A percentile compares a stretch with the other conserved stretches of the same genome.
phyloP scores from a whole-genome alignment of 2,797 vertebrate genomes.

The Sciurus carolinensis region DNA sequence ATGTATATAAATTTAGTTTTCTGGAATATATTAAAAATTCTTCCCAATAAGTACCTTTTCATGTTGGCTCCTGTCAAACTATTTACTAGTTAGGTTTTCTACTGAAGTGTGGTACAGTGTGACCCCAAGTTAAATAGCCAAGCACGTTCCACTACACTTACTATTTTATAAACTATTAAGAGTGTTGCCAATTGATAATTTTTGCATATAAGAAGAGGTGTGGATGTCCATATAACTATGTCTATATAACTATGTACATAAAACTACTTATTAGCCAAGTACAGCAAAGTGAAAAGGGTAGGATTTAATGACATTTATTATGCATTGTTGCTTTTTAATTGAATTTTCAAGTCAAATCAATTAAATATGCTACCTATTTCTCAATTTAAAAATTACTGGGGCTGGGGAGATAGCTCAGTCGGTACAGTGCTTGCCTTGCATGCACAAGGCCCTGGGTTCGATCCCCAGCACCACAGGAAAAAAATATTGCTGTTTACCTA shows the following conservation, averaged over 20 bases:
- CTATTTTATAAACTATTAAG: not conserved
- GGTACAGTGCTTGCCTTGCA: no score
- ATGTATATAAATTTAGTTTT: not conserved
- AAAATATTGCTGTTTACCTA: not conserved
- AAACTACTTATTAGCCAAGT: not conserved
- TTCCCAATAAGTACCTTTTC: not conserved
- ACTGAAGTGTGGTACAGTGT: not conserved
- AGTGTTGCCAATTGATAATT: no score
- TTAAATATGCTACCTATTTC: not conserved
- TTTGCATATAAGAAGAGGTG: not conserved
- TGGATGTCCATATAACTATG: not conserved
- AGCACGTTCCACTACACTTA: no score
- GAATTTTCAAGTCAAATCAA: not conserved
- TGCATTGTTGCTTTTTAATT: not conserved
- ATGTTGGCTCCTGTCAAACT: not conserved
- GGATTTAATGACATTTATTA: not conserved
- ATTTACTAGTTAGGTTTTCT: not conserved
- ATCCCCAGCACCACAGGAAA: no score
- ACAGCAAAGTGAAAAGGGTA: not conserved
- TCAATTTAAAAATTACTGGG: not conserved
- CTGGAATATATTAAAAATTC: not conserved
- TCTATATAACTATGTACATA: not conserved
- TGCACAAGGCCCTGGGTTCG: no score
- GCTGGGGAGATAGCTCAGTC: no score
- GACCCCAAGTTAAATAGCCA: no score